phyloP scores from a whole-genome alignment of 2,113 vertebrate species.

The Asarcornis scutulata region DNA sequence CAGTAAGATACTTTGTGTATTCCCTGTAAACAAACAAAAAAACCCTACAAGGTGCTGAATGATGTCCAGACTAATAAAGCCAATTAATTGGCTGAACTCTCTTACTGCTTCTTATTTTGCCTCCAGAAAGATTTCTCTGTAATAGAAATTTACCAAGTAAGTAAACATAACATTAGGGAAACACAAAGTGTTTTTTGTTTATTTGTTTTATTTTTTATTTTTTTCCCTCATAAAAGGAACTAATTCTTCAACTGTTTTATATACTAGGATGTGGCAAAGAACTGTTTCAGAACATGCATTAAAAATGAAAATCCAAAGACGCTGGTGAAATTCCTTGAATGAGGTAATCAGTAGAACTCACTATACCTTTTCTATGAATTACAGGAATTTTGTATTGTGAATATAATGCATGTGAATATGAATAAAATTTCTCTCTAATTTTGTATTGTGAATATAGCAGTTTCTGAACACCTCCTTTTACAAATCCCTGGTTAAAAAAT shows the following conservation, averaged over 20 bases:
- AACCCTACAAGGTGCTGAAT: background rate
- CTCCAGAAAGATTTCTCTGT: background rate
- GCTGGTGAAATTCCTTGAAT: background rate
- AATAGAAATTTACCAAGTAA: background rate
- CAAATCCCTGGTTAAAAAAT: background rate
- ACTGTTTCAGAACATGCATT: background rate
- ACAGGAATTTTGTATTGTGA: background rate
- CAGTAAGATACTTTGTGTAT: background rate
- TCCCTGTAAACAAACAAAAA: background rate
- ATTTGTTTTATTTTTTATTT: too few relatives aligned
- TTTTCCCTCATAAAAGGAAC: background rate
- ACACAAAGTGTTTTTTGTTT: background rate
- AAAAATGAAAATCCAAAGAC: background rate
- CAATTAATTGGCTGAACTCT: background rate
- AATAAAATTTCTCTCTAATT: background rate
- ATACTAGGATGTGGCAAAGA: background rate
- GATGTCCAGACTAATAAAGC: background rate
- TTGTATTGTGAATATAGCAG: background rate
- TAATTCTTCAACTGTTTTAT: background rate
- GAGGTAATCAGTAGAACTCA: background rate
- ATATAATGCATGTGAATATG: background rate
- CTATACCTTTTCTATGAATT: background rate
- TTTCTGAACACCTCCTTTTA: background rate
- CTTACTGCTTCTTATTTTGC: background rate
- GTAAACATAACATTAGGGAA: background rate